Evolutionary conservation across 2,888 invertebrate genomes (phyloP).

Genomic region (Phorcus lineatus): DNA sequence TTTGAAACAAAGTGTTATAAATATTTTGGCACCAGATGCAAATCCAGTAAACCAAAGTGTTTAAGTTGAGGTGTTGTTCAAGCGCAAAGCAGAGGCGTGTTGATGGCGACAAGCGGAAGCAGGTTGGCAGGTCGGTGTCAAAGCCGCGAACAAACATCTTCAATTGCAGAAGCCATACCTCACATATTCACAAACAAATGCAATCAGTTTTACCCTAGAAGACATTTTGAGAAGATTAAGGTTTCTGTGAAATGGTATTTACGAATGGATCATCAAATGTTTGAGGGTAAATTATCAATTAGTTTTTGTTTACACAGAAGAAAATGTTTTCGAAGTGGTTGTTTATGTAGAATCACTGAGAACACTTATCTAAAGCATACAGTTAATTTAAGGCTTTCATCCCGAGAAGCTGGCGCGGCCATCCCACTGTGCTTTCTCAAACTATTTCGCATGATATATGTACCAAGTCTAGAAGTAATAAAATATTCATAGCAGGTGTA

Average conservation of each 20-base stretch:
- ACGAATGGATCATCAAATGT: slow-evolving; percentile 1
- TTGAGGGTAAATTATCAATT: slow-evolving; percentile 19
- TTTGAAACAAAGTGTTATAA: slow-evolving; percentile 20
- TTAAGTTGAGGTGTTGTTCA: neutral
- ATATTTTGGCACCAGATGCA: slow-evolving; percentile 15
- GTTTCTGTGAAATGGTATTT: slow-evolving; percentile 18
- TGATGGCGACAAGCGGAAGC: neutral
- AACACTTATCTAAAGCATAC: slow-evolving; percentile 16
- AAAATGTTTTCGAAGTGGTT: slow-evolving; percentile 8
- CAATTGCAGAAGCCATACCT: slow-evolving; percentile 7
- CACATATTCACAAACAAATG: slow-evolving; percentile 20
- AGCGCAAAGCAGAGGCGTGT: neutral
- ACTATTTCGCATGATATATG: no score
- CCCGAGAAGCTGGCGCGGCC: neutral
- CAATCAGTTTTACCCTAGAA: slow-evolving; percentile 6
- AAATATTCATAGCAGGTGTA: no score
- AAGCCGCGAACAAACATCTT: neutral
- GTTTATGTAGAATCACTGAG: slow-evolving; percentile 2
- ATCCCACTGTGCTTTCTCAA: no score
- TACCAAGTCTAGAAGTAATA: no score
- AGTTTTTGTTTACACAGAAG: slow-evolving; percentile 5
- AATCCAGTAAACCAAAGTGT: neutral
- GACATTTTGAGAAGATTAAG: slow-evolving; percentile 17
- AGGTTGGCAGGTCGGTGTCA: neutral
- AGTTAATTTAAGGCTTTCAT: neutral